Evolutionary conservation across 2,797 vertebrate genomes (phyloP), one percentile per base, ranked within the genome.

Genomic region (Pseudomugil tenellus): DNA sequence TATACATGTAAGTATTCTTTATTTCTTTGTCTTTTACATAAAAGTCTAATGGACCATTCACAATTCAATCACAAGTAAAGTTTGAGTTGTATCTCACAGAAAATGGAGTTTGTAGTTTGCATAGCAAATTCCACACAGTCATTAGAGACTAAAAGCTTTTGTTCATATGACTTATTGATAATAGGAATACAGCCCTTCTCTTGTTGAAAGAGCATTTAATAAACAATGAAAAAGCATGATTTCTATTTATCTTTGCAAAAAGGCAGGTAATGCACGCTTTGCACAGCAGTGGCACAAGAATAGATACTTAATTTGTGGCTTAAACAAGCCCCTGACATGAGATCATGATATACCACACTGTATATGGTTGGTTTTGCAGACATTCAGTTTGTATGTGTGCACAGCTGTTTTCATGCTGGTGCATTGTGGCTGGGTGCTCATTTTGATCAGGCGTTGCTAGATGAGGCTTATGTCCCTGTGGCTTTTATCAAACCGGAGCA

Each of bases 401-500:
- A 16, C 55, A 64, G 70, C 63, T 73, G 71, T 67, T 41, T 71
- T 7, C 43, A 54, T n/a, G 57, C 70, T 56, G 53, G 66, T 59
- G 55, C 14, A 21, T 68, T 77, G 70, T 65, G 71, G 67, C 71
- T 77, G 61, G 54, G 73, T 76, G 79, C 84, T 80, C 67, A 74
- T 85, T 89, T 88, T 81, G 79, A 90, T 90, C 80, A 80, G 64
- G 76, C 80, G 59, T 77, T 76, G 76, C 77, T 70, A 80, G 84
- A 90, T 80, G 83, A 80, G 81, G 74, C 80, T 91, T 87, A 83
- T 85, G 74, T 80, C 80, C 80, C 83, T 48, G 69, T 90, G 84
- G 91, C 76, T 79, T 92, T 95, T 95, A 95, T 94, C 94, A 94
- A 90, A 79, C 86, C 81, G 41, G 67, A 46, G 43, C 43, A 46